A percentile compares a stretch with the other conserved stretches of the same genome.
phyloP scores from a whole-genome alignment of 2,888 invertebrate genomes.

The Sericinus montela region DNA sequence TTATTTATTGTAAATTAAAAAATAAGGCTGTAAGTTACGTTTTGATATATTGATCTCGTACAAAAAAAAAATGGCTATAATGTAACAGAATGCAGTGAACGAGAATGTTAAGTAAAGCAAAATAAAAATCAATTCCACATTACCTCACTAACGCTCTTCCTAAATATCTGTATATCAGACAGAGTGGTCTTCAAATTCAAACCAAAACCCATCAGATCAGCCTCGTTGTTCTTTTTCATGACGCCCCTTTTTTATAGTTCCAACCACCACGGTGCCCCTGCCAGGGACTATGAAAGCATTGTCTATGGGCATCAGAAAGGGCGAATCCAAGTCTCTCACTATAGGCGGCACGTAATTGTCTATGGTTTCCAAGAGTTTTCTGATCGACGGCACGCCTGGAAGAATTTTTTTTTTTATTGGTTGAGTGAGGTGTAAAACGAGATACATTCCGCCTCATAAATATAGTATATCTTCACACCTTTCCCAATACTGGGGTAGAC shows the following conservation, averaged over 20 bases:
- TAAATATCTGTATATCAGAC: slow-evolving; percentile 92
- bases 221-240: slow-evolving; percentile 85
- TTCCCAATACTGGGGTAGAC: no score
- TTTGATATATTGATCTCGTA: no score
- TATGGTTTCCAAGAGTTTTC: slow-evolving; percentile 84
- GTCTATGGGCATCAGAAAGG: slow-evolving; percentile 93
- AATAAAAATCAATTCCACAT: background rate
- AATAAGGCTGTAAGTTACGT: no score
- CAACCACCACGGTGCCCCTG: slow-evolving; percentile 94
- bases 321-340: slow-evolving; percentile 84
- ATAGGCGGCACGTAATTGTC: slow-evolving; percentile 88
- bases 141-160: slow-evolving; percentile 83
- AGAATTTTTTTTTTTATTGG: no score
- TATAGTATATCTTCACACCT: no score
- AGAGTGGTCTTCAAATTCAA: slow-evolving; percentile 84
- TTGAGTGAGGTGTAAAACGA: no score
- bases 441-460: no score
- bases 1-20: no score
- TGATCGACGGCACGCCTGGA: slow-evolving; percentile 84
- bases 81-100: no score
- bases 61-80: no score
- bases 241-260: slow-evolving; percentile 86
- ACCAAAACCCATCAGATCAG: slow-evolving; percentile 89
- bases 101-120: no score
- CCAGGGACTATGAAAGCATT: slow-evolving; percentile 90